Evolutionary conservation across 2,113 vertebrate species (phyloP), one percentile per base, ranked within the genome.

Genomic region (Pseudopodoces humilis): DNA sequence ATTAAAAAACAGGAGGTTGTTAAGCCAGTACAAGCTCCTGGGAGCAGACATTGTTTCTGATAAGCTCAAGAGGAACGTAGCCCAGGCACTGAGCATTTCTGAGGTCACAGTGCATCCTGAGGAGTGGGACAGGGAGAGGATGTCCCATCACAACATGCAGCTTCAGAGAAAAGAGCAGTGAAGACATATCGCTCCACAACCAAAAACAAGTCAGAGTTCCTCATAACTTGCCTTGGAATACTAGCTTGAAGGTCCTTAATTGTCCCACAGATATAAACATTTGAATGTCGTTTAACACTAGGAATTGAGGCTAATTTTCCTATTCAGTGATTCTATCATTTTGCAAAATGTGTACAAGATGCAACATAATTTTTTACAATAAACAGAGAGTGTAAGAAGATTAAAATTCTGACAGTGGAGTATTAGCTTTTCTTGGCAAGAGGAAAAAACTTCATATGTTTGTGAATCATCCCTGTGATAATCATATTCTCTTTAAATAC

Each of bases 401-500:
- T 96, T 94, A 83, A 88, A 92, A 92, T 83, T 90, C 68, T 70
- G 79, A 83, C 64, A 88, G 76, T 94, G 52, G 82, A 12, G 0
- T 84, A 84, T 88, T 88, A 97, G 64, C 18, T 83, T 93, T 88
- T 52, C 41, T 88, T 78, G 72, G 41, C 31, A 81, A 81, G 43
- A 88, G 78, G 28, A 88, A 90, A 86, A 90, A 80, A 28, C 41
- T 93, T 95, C 44, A 11, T 90, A 37, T 60, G 60, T 90, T 94
- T 88, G 52, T 96, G 92, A 94, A 95, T 93, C 90, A 90, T 88
- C 83, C 41, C 64, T 93, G 60, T 86, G 60, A 81, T 60, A 94
- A 94, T 68, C 41, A 78, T 78, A 46, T 18, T 53, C 47, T 18
- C 44, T 76, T 90, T 90, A 92, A 80, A 93, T 74, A 85, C 16